Percentiles rank a stretch among this genome's conserved stretches.
Conservation (phyloP, 1,140 invertebrate species). For the Caenorhabditis brenneri region DNA sequence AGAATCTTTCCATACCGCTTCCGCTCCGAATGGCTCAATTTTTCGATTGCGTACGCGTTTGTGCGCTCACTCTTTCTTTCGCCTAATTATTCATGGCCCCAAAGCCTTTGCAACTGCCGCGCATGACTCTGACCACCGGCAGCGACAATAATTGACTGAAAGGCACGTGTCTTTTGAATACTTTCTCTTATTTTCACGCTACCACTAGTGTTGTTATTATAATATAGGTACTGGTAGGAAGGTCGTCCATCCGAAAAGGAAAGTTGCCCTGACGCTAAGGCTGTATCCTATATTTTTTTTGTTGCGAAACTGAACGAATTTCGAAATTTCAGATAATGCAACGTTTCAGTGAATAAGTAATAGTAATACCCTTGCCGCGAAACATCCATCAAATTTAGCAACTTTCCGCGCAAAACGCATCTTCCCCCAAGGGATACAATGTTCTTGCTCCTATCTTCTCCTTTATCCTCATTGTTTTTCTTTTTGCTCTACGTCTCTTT, state of each 20-base stretch:
- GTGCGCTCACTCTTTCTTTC: background rate
- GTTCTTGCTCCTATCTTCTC: background rate
- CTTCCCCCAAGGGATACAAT: background rate
- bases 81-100: constrained; percentile 37
- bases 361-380: background rate
- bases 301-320: background rate
- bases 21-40: constrained; percentile 26
- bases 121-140: background rate
- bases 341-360: background rate
- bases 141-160: constrained; percentile 22
- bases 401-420: background rate
- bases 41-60: constrained; percentile 11
- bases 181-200: background rate
- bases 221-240: constrained; percentile 20
- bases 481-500: background rate
- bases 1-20: background rate
- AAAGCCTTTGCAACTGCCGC: background rate
- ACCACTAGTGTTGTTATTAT: constrained; percentile 9
- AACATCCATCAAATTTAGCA: background rate
- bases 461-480: background rate
- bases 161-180: constrained; percentile 8
- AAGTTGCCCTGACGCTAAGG: background rate
- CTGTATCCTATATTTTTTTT: background rate
- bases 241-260: constrained; percentile 32
- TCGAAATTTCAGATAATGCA: background rate